Percentiles rank a stretch among this genome's conserved stretches.
Conservation (phyloP, 2,113 vertebrate species). For the Sisor rabdophorus region DNA sequence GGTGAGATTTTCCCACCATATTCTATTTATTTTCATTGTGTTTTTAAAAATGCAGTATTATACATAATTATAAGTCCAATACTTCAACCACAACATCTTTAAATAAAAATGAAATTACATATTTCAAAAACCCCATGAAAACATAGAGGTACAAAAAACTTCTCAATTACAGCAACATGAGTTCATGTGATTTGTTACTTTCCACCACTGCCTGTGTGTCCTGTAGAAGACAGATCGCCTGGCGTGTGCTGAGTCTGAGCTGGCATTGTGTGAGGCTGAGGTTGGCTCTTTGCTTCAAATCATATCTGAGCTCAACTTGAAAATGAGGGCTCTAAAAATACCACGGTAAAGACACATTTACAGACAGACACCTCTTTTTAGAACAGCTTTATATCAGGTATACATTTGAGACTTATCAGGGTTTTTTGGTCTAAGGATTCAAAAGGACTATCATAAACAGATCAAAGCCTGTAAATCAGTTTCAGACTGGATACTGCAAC, state of each 20-base stretch:
- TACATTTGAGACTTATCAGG: background rate
- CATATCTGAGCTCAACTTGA: slow-evolving; percentile 61
- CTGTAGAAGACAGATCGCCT: slow-evolving; percentile 44
- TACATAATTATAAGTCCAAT: too few relatives aligned
- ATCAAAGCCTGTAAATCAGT: slow-evolving; percentile 49
- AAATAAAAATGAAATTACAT: too few relatives aligned
- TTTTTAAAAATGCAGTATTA: too few relatives aligned
- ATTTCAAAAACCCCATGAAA: too few relatives aligned
- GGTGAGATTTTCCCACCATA: too few relatives aligned
- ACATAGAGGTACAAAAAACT: too few relatives aligned
- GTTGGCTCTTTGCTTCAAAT: slow-evolving; percentile 60
- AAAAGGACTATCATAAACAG: slow-evolving; percentile 51
- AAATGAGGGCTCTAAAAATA: slow-evolving; percentile 66
- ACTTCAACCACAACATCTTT: too few relatives aligned
- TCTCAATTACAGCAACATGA: too few relatives aligned
- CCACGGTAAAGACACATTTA: slow-evolving; percentile 57
- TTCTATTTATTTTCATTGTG: too few relatives aligned
- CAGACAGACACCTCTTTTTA: too few relatives aligned
- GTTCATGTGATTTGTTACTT: too few relatives aligned
- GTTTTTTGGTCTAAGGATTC: slow-evolving; percentile 56
- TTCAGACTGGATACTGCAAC: slow-evolving; percentile 54
- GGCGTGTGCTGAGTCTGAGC: slow-evolving; percentile 61
- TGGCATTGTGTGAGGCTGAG: slow-evolving; percentile 63
- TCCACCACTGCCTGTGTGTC: background rate
- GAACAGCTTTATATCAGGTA: background rate